Evolutionary conservation across 1,140 invertebrate species (phyloP).

Genomic region (Macrocentrus cingulum): DNA sequence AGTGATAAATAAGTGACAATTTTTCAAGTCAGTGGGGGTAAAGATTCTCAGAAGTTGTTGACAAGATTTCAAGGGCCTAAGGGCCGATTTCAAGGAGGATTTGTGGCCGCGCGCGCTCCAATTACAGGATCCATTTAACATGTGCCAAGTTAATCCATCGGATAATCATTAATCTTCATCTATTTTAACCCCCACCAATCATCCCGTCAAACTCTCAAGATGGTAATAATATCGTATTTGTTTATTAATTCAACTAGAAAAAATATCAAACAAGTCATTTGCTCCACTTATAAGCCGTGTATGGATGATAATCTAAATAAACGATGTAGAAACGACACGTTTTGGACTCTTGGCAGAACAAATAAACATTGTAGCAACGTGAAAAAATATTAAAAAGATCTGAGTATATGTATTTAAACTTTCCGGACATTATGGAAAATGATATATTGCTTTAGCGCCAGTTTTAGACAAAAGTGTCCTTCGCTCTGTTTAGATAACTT

Average conservation of each 20-base stretch:
- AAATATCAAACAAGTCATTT: too few species aligned
- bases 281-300: too few species aligned
- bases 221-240: too few species aligned
- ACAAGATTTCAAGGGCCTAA: background rate
- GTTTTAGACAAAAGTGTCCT: slow-evolving; percentile 46
- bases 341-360: background rate
- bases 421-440: slow-evolving; percentile 23
- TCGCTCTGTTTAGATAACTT: slow-evolving; percentile 46
- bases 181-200: too few species aligned
- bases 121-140: slow-evolving; percentile 1
- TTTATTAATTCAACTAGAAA: too few species aligned
- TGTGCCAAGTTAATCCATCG: background rate
- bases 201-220: too few species aligned
- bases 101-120: background rate
- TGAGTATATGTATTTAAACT: too few species aligned
- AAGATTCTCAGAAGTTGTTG: background rate
- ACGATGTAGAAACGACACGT: background rate
- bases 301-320: too few species aligned
- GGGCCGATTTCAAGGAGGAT: background rate
- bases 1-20: too few species aligned
- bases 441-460: slow-evolving; percentile 51
- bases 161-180: too few species aligned
- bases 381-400: background rate
- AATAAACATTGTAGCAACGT: background rate
- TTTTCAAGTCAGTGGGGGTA: too few species aligned